Base-by-base conservation (phyloP, 1,140 invertebrate genomes). In the Zaprionus lachaisei region DNA sequence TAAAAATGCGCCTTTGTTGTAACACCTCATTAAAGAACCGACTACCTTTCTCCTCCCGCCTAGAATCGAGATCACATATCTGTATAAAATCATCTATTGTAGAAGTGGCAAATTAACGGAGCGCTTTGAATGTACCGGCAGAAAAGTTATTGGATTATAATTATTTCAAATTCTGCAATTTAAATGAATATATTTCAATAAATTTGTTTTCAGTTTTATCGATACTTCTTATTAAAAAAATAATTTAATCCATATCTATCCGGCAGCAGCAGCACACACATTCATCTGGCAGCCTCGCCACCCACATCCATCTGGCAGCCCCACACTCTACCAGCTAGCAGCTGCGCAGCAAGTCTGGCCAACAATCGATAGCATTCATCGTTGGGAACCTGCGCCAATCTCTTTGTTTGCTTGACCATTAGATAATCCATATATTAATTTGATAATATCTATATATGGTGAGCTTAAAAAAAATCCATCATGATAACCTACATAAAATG, bases 11-110 rank as follows among this genome's bases (percentile, higher is more conserved):
- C 24, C 58, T 67, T 73, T 61, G 41, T 51, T 57, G 34, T n/a
- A 28, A 34, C 54, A 67, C 71, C 83, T 86, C 83, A 87, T 86
- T 86, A 86, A 66, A 58, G 26, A 34, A 24, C 22, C 54, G 62
- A 64, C 51, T 56, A 26, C 44, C 17, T 55, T 15, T 17, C 17
- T 5, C 41, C n/a, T n/a, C 4, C n/a, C 17, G 41, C n/a, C 41
- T 11, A 31, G 26, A 24, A 56, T 24, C n/a, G 26, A 26, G 26
- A 56, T 56, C 26, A 17, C 14, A 15, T 22, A 14, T 12, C 11
- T 24, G 47, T 11, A 14, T 14, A 11, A 24, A 51, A 24, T 47
- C 41, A 20, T n/a, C n/a, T n/a, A 47, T 17, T 17, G n/a, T 47
- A 14, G 47, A 14, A 31, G 14, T 47, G 41, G 41, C 6, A 56